Conservation (phyloP, 2,113 vertebrate species). For the Porphyrio hochstetteri region DNA sequence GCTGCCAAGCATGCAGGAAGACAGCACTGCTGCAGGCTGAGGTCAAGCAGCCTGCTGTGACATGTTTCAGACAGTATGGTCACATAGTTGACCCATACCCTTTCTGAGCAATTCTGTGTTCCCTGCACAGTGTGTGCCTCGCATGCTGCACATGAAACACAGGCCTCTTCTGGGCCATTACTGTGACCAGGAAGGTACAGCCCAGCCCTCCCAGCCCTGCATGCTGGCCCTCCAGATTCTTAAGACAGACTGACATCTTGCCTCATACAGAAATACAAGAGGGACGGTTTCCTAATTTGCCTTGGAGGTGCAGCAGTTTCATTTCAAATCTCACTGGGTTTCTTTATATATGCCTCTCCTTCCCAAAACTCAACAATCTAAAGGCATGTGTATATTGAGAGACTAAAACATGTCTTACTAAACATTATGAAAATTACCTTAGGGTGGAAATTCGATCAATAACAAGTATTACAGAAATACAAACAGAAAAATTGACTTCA, state of each 20-base stretch:
- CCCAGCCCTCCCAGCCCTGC: not conserved
- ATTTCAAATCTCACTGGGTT: not conserved
- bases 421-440: not conserved
- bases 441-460: not conserved
- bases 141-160: not conserved
- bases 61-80: not conserved
- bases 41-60: not conserved
- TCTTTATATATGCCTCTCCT: not conserved
- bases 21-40: not conserved
- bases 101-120: not conserved
- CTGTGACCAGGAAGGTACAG: not conserved
- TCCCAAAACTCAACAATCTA: not conserved
- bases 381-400: not conserved
- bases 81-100: not conserved
- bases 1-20: not conserved
- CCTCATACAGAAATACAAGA: not conserved
- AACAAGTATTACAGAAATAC: not conserved
- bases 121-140: not conserved
- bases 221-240: not conserved
- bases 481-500: not conserved
- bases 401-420: not conserved
- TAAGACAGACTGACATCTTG: not conserved
- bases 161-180: not conserved
- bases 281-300: not conserved
- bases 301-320: no score